phyloP scores from a whole-genome alignment of 2,113 vertebrate species.

The Psilopogon haemacephalus region DNA sequence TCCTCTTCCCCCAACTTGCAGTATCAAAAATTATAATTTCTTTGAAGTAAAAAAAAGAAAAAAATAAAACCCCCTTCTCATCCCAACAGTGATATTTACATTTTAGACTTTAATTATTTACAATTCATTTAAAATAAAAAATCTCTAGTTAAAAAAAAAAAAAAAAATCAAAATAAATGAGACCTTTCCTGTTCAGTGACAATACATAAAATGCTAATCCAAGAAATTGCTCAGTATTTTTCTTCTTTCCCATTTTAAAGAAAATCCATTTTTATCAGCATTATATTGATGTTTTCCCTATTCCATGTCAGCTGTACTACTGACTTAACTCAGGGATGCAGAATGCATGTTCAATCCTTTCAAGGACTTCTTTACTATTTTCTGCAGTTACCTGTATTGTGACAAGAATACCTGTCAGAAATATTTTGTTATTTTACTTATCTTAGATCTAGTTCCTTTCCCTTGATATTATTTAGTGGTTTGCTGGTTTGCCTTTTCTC shows the following conservation, averaged over 20 bases:
- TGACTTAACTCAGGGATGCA: not conserved
- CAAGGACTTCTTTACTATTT: not conserved
- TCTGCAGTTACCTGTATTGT: not conserved
- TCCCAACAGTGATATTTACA: not conserved
- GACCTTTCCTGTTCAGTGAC: fast-evolving
- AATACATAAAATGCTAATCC: not conserved
- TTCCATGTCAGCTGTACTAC: not conserved
- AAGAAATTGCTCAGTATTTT: not conserved
- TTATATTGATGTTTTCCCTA: not conserved
- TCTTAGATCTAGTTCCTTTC: not conserved
- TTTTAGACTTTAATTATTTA: not conserved
- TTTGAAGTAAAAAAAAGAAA: not conserved
- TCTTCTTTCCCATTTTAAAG: not conserved
- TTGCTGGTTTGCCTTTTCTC: not conserved
- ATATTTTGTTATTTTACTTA: conserved; percentile 10
- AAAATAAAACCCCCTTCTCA: not conserved
- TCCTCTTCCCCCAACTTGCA: not conserved
- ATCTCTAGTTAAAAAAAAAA: not conserved
- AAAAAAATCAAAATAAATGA: not conserved
- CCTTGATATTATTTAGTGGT: not conserved
- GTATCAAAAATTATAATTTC: not conserved
- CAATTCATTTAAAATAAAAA: not conserved
- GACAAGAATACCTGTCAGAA: not conserved
- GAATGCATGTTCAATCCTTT: not conserved
- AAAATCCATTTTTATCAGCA: not conserved